phyloP scores from a whole-genome alignment of 2,113 vertebrate species.

The Morone saxatilis region DNA sequence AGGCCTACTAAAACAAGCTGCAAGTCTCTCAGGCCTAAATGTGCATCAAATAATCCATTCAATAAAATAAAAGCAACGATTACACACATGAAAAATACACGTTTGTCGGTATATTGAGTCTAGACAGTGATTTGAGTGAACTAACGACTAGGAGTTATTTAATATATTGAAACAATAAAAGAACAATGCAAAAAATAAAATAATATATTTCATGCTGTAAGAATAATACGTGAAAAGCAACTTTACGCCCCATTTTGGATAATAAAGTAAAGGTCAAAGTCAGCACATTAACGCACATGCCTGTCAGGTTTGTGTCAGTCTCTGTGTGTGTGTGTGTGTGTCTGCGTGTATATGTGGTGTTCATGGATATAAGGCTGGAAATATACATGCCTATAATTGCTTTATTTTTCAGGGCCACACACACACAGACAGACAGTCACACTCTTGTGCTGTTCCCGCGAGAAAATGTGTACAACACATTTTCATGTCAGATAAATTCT shows the following conservation, averaged over 20 bases:
- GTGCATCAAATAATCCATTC: conserved; percentile 4
- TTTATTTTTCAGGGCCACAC: conserved; percentile 55
- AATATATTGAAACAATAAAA: neutral
- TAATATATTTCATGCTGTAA: neutral
- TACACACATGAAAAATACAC: neutral
- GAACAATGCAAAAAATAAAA: neutral
- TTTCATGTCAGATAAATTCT: conserved; percentile 43
- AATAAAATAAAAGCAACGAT: neutral
- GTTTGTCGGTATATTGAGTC: neutral
- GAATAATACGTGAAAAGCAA: neutral
- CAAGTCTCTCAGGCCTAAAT: neutral
- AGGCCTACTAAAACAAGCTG: neutral
- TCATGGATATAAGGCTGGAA: conserved; percentile 32
- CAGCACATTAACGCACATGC: neutral
- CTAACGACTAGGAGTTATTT: neutral
- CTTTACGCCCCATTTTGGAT: neutral
- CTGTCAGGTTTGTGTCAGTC: neutral
- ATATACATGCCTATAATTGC: conserved; percentile 57
- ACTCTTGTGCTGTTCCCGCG: neutral
- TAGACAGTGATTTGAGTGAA: neutral
- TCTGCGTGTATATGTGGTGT: neutral
- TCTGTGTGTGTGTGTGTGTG: neutral
- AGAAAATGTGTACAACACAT: conserved; percentile 67
- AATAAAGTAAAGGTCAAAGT: conserved; percentile 8
- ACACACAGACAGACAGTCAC: conserved; percentile 44